A percentile compares a stretch with the other conserved stretches of the same genome.
These are phyloP conservation scores for Urosaurus nigricauda DNA, from an alignment of 2,797 vertebrate genomes.

Conservation along the genomic window DNA sequence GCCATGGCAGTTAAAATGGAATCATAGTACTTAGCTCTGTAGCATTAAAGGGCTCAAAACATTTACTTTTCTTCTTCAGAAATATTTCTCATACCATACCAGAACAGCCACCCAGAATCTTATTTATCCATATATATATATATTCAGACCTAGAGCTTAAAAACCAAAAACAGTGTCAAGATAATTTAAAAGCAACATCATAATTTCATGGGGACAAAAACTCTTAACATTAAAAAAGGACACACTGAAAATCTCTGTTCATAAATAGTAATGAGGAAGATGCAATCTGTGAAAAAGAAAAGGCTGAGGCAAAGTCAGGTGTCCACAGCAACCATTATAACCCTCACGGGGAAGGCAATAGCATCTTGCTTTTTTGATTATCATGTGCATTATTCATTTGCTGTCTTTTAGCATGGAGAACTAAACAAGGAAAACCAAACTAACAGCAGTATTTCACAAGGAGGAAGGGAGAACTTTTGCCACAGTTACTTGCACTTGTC, in stretches of 20 bases:
- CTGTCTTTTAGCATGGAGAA: not conserved
- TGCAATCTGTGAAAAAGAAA: not conserved
- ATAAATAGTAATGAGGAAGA: not conserved
- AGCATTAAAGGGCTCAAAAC: too few species aligned
- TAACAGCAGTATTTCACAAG: not conserved
- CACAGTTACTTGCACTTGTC: not conserved
- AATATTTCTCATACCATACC: too few species aligned
- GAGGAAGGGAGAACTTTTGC: not conserved
- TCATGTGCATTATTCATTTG: constrained; percentile 13
- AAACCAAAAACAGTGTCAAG: not conserved
- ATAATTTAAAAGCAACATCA: not conserved
- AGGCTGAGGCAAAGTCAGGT: not conserved
- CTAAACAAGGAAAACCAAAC: not conserved
- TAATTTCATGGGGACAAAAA: not conserved
- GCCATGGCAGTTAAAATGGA: too few species aligned
- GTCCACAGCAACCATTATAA: not conserved
- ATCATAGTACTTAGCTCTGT: too few species aligned
- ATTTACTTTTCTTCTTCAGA: too few species aligned
- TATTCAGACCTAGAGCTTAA: not conserved
- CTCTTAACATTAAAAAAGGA: not conserved
- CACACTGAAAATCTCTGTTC: not conserved
- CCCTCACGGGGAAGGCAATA: not conserved
- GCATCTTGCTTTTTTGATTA: not conserved
- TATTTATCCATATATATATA: not conserved
- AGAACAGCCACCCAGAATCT: too few species aligned